phyloP scores from a whole-genome alignment of 2,797 vertebrate genomes.

The Gymnoscopelus microlampas region DNA sequence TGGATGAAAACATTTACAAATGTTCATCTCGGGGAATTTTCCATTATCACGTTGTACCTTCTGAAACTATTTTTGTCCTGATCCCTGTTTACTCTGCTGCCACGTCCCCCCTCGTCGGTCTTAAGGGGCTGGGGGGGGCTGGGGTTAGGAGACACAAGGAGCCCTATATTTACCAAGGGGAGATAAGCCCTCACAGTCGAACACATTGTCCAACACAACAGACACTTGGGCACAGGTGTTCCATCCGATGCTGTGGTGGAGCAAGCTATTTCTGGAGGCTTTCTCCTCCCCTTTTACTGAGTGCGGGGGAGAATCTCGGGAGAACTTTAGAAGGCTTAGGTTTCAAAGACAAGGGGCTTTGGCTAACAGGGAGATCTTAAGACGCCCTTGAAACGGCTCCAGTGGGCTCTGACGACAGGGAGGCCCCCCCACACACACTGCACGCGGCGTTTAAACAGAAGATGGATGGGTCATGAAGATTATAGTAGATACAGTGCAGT shows the following conservation, averaged over 20 bases:
- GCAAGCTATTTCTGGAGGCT: conserved; percentile 63
- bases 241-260: conserved; percentile 31
- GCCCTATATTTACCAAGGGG: conserved; percentile 61
- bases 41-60: neutral
- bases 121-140: neutral
- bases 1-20: too few relatives aligned
- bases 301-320: conserved; percentile 61
- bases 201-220: conserved; percentile 76
- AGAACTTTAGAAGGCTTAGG: conserved; percentile 73
- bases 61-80: neutral
- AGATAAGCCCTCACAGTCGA: conserved; percentile 64
- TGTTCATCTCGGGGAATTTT: too few relatives aligned
- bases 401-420: conserved; percentile 31
- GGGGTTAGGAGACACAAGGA: conserved; percentile 28
- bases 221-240: conserved; percentile 75
- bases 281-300: conserved; percentile 63
- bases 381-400: conserved; percentile 72
- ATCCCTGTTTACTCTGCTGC: conserved; percentile 20
- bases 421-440: conserved; percentile 40
- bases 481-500: conserved; percentile 60
- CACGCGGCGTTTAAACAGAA: conserved; percentile 71
- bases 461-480: conserved; percentile 71
- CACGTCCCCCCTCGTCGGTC: neutral
- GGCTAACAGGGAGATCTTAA: conserved; percentile 73
- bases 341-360: conserved; percentile 82